Percentiles rank a stretch among this genome's conserved stretches.
These are phyloP conservation scores for Rhagologus leucostigma DNA, from an alignment of 2,113 vertebrate species.

Conservation along the genomic window DNA sequence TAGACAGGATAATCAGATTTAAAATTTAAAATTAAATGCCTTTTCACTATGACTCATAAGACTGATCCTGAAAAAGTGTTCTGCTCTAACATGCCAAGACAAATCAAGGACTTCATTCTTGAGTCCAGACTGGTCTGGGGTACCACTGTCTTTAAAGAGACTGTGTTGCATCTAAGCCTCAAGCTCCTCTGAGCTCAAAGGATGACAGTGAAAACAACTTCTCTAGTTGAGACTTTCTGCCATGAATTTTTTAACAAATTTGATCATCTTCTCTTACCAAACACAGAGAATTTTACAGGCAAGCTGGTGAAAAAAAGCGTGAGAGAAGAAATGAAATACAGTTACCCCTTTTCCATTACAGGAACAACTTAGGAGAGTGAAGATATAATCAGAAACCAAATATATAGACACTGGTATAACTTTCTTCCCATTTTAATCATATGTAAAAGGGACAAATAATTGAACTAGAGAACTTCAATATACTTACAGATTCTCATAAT, in stretches of 20 bases:
- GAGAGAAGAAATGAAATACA: background rate
- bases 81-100: background rate
- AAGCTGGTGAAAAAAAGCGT: background rate
- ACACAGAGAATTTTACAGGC: background rate
- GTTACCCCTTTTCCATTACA: background rate
- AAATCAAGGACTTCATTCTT: background rate
- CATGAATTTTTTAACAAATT: background rate
- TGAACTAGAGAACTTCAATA: conserved; percentile 11
- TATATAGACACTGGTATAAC: background rate
- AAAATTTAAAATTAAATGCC: background rate
- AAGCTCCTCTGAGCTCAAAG: background rate
- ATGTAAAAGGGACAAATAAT: conserved; percentile 15
- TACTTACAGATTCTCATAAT: conserved; percentile 32
- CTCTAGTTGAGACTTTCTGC: background rate
- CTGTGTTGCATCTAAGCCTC: background rate
- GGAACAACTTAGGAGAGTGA: background rate
- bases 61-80: background rate
- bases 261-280: background rate
- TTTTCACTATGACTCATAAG: background rate
- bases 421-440: conserved; percentile 9
- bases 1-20: background rate
- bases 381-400: background rate
- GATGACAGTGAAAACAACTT: background rate
- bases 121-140: background rate
- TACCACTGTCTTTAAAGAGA: background rate